A percentile compares a stretch with the other conserved stretches of the same genome.
Conservation (phyloP, 2,113 vertebrate species). For the Microtus oregoni region DNA sequence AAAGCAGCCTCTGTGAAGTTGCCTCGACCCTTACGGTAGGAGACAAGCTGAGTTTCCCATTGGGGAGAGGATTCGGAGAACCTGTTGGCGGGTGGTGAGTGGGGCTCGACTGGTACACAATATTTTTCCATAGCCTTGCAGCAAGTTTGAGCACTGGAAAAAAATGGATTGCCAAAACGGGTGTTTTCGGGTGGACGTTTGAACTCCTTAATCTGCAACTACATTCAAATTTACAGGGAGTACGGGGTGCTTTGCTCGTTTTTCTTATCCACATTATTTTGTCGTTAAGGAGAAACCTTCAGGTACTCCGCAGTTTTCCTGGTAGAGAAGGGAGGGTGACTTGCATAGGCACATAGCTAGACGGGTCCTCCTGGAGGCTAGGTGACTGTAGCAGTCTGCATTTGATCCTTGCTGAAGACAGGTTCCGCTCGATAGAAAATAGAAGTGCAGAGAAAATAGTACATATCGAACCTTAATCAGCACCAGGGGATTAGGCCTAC, state of each 20-base stretch:
- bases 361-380: too few species aligned
- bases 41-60: too few species aligned
- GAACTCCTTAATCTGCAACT: background rate
- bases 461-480: background rate
- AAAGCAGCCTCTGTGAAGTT: too few species aligned
- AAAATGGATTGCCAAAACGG: too few species aligned
- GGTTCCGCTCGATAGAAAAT: background rate
- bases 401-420: background rate
- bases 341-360: background rate
- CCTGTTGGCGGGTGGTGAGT: too few species aligned
- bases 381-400: background rate
- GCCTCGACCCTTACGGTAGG: too few species aligned
- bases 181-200: too few species aligned
- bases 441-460: background rate
- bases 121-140: too few species aligned
- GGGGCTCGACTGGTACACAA: too few species aligned
- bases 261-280: background rate
- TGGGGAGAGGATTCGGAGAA: too few species aligned
- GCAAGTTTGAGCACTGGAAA: too few species aligned
- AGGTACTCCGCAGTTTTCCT: background rate
- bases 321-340: background rate
- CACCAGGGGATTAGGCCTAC: background rate
- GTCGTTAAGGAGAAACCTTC: background rate
- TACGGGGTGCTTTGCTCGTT: background rate
- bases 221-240: background rate